phyloP scores from a whole-genome alignment of 2,797 vertebrate genomes.

The Bovichtus diacanthus region DNA sequence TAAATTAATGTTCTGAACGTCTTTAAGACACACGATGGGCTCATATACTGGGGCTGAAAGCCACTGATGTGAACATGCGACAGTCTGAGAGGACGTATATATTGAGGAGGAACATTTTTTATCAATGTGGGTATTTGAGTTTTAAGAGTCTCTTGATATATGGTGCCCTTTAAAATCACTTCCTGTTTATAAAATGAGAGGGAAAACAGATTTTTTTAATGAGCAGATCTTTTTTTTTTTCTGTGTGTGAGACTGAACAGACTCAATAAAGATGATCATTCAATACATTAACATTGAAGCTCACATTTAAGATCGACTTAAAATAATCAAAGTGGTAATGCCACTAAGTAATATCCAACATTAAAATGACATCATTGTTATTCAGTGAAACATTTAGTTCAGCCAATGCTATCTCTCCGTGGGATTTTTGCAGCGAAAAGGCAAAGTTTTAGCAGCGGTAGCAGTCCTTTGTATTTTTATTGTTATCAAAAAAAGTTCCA shows the following conservation, averaged over 20 bases:
- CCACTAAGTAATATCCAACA: neutral
- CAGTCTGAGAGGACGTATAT: constrained; percentile 23
- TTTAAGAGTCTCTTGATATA: constrained; percentile 14
- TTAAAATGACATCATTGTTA: constrained; percentile 10
- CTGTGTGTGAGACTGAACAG: constrained; percentile 10
- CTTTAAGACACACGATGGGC: neutral
- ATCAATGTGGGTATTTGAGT: constrained; percentile 4
- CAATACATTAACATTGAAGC: constrained; percentile 24
- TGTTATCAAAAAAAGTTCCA: neutral
- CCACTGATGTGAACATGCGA: constrained; percentile 33
- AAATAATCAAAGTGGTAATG: neutral
- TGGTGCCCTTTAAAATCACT: constrained; percentile 29
- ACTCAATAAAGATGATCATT: constrained; percentile 22
- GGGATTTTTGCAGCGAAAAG: neutral
- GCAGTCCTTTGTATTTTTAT: neutral
- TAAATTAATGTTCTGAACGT: no score
- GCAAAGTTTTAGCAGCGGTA: neutral
- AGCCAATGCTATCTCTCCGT: neutral
- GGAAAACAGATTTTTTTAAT: neutral
- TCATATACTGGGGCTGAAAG: constrained; percentile 15
- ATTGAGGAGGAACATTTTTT: constrained; percentile 14
- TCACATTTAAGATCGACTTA: constrained; percentile 22
- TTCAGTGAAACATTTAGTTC: neutral
- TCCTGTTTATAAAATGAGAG: constrained; percentile 6
- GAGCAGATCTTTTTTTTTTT: neutral